These are phyloP conservation scores for Argopecten irradians DNA, from an alignment of 1,140 invertebrate species.

Conservation along the genomic window DNA sequence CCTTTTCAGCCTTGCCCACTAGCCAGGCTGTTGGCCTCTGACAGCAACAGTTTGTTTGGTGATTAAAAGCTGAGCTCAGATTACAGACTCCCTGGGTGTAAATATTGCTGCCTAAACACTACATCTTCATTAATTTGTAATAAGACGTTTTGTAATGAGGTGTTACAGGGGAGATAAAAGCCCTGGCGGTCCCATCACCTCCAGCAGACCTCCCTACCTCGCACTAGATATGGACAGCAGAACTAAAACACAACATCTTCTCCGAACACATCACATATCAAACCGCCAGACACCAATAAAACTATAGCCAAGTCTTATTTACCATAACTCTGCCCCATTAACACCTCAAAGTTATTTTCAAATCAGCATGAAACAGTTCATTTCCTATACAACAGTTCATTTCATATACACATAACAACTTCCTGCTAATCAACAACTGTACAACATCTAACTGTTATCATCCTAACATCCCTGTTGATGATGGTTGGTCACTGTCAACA, in stretches of 20 bases:
- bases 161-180: background rate
- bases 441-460: no score
- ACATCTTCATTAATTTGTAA: slow-evolving; percentile 23
- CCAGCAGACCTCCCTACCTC: background rate
- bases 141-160: slow-evolving; percentile 16
- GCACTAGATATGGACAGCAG: background rate
- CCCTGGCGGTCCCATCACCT: background rate
- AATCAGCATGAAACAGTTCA: background rate
- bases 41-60: slow-evolving; percentile 15
- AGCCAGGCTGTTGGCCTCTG: slow-evolving; percentile 5
- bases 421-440: no score
- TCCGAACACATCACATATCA: background rate
- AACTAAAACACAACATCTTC: background rate
- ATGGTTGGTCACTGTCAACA: no score
- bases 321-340: background rate
- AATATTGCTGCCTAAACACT: background rate
- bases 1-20: background rate
- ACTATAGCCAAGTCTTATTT: background rate
- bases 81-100: slow-evolving; percentile 20
- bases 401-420: no score
- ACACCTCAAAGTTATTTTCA: background rate
- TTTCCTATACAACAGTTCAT: no score
- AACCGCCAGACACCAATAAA: background rate
- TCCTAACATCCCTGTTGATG: no score
- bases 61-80: background rate